phyloP scores from a whole-genome alignment of 2,888 invertebrate species.

The Cataglyphis livida region DNA sequence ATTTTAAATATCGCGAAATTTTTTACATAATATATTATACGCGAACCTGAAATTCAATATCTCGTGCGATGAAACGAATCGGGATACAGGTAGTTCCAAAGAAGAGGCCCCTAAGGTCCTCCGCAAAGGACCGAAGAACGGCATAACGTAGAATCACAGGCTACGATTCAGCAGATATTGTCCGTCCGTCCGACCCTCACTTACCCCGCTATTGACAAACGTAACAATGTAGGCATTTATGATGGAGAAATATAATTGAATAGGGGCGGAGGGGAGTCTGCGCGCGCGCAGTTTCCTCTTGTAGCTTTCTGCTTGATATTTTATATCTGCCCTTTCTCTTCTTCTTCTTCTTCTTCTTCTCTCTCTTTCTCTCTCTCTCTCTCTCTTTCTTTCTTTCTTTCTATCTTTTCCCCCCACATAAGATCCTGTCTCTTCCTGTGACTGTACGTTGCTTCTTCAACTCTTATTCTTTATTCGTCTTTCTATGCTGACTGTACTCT shows the following conservation, averaged over 20 bases:
- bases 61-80: conserved; percentile 1
- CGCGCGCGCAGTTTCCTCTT: conserved; percentile 64
- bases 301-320: conserved; percentile 42
- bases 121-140: conserved; percentile 35
- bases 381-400: conserved; percentile 57
- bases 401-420: conserved; percentile 49
- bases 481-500: conserved; percentile 25
- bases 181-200: conserved; percentile 84
- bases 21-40: neutral
- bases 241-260: conserved; percentile 85
- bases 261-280: conserved; percentile 74
- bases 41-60: neutral
- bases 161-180: conserved; percentile 81
- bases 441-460: conserved; percentile 32
- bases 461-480: conserved; percentile 29
- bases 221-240: conserved; percentile 86
- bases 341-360: neutral
- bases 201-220: conserved; percentile 85
- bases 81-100: conserved; percentile 57
- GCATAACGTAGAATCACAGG: conserved; percentile 70
- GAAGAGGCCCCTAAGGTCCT: conserved; percentile 23
- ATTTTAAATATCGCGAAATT: neutral
- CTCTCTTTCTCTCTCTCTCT: conserved; percentile 24
- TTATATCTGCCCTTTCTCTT: conserved; percentile 37
- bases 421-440: conserved; percentile 18